These are phyloP conservation scores for Cataglyphis cursor DNA, from an alignment of 2,888 invertebrate species.

Conservation along the genomic window DNA sequence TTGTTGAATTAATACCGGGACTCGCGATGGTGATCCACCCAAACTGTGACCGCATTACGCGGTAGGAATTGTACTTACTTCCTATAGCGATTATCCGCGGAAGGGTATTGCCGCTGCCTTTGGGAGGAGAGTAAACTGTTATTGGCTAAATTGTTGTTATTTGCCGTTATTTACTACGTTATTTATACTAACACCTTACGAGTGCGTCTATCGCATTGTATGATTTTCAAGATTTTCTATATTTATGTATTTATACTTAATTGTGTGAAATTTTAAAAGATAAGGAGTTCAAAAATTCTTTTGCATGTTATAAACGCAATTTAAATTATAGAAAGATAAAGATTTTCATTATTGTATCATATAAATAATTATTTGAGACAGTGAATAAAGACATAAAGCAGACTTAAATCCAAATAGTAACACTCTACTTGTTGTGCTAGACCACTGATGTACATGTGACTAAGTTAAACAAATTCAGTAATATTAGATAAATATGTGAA, in stretches of 20 bases:
- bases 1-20: constrained; percentile 80
- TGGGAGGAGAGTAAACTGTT: constrained; percentile 40
- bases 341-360: neutral
- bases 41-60: constrained; percentile 60
- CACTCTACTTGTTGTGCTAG: neutral
- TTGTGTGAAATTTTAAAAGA: neutral
- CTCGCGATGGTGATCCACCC: constrained; percentile 68
- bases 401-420: neutral
- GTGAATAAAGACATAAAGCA: neutral
- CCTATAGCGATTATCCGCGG: constrained; percentile 69
- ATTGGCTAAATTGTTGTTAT: constrained; percentile 20
- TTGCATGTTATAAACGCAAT: neutral
- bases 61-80: constrained; percentile 70
- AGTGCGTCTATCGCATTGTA: neutral
- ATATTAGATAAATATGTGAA: neutral
- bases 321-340: neutral
- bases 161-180: constrained; percentile 14
- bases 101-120: constrained; percentile 15
- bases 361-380: neutral
- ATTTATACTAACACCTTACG: neutral
- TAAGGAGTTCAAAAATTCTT: neutral
- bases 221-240: neutral
- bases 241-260: neutral
- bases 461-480: neutral
- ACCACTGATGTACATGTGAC: neutral